These are phyloP conservation scores for Nothocercus julius DNA, from an alignment of 2,113 vertebrate genomes.

Conservation along the genomic window DNA sequence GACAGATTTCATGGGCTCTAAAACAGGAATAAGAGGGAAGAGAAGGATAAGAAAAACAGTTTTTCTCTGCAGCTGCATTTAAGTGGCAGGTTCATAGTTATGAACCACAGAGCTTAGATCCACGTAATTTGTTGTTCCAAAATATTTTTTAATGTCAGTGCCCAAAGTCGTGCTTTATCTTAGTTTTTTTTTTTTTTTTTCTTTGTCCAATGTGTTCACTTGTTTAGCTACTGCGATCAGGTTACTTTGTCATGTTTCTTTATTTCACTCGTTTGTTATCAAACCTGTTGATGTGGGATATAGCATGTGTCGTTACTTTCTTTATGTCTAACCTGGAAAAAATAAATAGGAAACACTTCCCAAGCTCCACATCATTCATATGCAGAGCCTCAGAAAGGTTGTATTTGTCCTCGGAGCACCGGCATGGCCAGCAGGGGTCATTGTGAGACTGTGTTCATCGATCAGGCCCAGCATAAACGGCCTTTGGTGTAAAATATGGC, in stretches of 20 bases:
- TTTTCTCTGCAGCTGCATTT: background rate
- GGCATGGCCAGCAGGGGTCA: background rate
- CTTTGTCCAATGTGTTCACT: fast-evolving
- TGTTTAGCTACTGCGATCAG: background rate
- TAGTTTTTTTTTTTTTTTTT: too few species aligned
- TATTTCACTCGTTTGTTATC: background rate
- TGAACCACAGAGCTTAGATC: background rate
- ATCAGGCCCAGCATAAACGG: too few species aligned
- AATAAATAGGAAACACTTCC: fast-evolving
- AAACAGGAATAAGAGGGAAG: background rate
- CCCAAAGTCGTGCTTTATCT: background rate
- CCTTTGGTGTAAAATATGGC: fast-evolving
- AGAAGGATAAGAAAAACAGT: background rate
- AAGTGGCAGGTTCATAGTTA: background rate
- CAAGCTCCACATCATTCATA: fast-evolving
- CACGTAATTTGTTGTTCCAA: background rate
- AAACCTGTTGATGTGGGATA: fast-evolving
- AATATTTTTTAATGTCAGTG: background rate
- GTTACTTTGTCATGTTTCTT: background rate
- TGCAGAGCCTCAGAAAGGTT: fast-evolving
- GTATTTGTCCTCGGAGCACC: fast-evolving
- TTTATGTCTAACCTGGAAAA: background rate
- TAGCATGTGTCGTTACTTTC: fast-evolving
- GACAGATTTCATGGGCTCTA: background rate
- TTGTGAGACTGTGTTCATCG: background rate